Conservation (phyloP, 2,888 invertebrate species). For the Drosophila dives region DNA sequence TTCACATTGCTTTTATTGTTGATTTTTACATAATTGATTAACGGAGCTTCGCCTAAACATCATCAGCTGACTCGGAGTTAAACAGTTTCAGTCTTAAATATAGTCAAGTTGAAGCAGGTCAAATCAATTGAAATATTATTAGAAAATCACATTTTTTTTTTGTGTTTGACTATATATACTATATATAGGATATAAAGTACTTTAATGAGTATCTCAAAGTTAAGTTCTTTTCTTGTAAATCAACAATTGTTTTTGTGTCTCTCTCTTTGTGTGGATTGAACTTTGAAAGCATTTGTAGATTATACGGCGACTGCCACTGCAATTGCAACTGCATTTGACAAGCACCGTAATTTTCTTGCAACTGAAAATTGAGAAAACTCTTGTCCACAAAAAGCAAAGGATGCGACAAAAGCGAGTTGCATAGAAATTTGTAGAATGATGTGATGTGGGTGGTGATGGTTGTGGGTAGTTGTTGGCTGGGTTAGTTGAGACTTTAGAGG, state of each 20-base stretch:
- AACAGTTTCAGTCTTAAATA: background rate
- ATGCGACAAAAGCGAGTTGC: conserved; percentile 6
- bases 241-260: conserved; percentile 22
- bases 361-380: conserved; percentile 49
- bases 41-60: conserved; percentile 36
- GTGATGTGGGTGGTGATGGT: background rate
- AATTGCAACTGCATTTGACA: conserved; percentile 71
- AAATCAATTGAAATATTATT: background rate
- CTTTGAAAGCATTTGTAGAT: conserved; percentile 58
- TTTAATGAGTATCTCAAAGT: conserved; percentile 16
- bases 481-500: background rate
- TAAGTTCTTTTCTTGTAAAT: background rate
- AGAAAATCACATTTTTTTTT: background rate
- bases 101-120: background rate
- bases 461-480: background rate
- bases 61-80: conserved; percentile 10
- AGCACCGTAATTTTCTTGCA: conserved; percentile 65
- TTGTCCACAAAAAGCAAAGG: conserved; percentile 21
- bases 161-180: background rate
- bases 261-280: conserved; percentile 46
- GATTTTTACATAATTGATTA: conserved; percentile 71
- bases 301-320: conserved; percentile 44
- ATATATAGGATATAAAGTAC: too few species aligned
- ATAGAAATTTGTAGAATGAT: background rate
- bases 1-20: conserved; percentile 49